Evolutionary conservation across 2,888 invertebrate genomes (phyloP).

Genomic region (Pteria penguin): DNA sequence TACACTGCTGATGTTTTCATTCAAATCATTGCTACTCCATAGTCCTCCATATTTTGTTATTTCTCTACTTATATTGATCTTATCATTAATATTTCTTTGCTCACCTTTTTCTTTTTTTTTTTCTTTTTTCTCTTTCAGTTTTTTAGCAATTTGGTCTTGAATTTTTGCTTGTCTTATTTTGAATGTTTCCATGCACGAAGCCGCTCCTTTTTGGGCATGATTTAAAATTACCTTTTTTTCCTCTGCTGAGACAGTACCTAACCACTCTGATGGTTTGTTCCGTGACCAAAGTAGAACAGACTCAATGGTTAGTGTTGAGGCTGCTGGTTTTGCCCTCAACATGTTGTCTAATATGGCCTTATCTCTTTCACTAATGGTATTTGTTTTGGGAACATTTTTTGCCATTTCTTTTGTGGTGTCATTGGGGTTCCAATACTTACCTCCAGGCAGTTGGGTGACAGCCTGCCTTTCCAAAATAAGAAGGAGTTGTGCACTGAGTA

Average conservation of each 20-base stretch:
- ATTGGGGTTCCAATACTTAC: constrained; percentile 29
- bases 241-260: neutral
- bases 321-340: constrained; percentile 36
- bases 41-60: too few species aligned
- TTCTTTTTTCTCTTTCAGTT: too few species aligned
- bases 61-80: too few species aligned
- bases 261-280: constrained; percentile 41
- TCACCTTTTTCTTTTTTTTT: too few species aligned
- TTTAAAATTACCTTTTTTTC: constrained; percentile 17
- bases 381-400: constrained; percentile 25
- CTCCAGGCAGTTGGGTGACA: constrained; percentile 44
- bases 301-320: constrained; percentile 23
- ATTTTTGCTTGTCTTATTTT: too few species aligned
- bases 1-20: too few species aligned
- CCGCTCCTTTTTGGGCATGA: constrained; percentile 31
- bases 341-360: constrained; percentile 27
- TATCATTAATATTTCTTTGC: too few species aligned
- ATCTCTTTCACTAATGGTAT: constrained; percentile 22
- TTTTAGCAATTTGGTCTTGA: too few species aligned
- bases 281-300: constrained; percentile 39
- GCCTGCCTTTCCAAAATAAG: constrained; percentile 37
- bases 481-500: constrained; percentile 6
- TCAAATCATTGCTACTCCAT: too few species aligned
- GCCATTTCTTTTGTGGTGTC: neutral
- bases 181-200: too few species aligned